Conservation (phyloP, 2,113 vertebrate genomes). For the Australoheros scitulus region DNA sequence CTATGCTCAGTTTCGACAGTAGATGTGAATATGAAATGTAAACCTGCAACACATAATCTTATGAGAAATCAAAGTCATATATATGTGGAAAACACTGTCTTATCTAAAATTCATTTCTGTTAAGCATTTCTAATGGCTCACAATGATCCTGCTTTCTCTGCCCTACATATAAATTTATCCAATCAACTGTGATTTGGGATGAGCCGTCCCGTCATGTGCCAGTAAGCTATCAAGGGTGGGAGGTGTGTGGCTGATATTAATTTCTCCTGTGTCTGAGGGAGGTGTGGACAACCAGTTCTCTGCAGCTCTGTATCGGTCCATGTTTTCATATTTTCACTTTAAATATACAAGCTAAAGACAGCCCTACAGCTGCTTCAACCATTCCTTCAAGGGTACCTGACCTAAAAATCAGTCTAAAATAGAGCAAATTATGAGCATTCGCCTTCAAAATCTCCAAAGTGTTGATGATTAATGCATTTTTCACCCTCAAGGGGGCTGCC, state of each 20-base stretch:
- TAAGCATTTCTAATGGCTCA: neutral
- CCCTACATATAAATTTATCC: neutral
- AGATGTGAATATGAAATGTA: neutral
- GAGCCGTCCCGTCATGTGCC: neutral
- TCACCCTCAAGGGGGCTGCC: neutral
- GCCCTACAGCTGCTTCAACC: neutral
- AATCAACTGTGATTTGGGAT: constrained; percentile 27
- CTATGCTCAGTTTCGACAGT: neutral
- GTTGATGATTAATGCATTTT: constrained; percentile 1
- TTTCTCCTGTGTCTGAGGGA: neutral
- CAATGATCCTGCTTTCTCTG: neutral
- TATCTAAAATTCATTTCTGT: neutral
- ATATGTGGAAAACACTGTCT: neutral
- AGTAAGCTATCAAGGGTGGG: neutral
- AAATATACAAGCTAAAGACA: neutral
- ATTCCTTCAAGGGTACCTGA: neutral
- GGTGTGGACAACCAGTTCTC: neutral
- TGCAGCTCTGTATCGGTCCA: neutral
- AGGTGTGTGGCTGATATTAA: neutral
- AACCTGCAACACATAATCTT: neutral
- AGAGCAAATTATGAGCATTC: neutral
- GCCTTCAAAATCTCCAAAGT: constrained; percentile 21
- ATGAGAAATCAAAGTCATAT: neutral
- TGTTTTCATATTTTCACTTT: neutral
- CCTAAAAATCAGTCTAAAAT: neutral